Evolutionary conservation across 2,113 vertebrate genomes (phyloP).

Genomic region (Anarrhichthys ocellatus): DNA sequence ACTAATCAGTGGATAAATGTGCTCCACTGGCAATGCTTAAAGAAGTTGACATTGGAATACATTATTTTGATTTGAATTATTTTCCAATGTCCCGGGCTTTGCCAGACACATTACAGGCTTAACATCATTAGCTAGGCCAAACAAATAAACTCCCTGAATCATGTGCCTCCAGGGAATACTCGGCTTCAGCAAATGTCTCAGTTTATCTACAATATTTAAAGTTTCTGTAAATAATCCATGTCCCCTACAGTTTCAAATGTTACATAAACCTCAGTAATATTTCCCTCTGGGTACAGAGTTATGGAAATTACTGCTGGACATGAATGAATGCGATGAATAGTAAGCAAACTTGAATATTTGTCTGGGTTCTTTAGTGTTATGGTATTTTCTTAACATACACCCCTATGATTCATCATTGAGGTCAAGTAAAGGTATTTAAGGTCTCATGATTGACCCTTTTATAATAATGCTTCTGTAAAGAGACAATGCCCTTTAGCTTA

Average conservation of each 20-base stretch:
- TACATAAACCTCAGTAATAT: conserved; percentile 24
- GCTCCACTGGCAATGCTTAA: conserved; percentile 32
- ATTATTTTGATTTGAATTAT: conserved; percentile 62
- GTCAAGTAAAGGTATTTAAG: conserved; percentile 7
- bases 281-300: neutral
- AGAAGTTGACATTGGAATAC: conserved; percentile 31
- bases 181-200: conserved; percentile 41
- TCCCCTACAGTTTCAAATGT: conserved; percentile 36
- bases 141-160: conserved; percentile 57
- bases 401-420: neutral
- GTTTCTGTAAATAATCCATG: conserved; percentile 46
- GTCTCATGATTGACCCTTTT: conserved; percentile 11
- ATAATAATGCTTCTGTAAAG: conserved; percentile 24
- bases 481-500: neutral
- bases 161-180: conserved; percentile 37
- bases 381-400: neutral
- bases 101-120: conserved; percentile 43
- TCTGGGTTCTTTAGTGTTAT: neutral
- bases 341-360: conserved; percentile 1
- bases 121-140: conserved; percentile 66
- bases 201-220: conserved; percentile 51
- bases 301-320: conserved; percentile 4
- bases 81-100: conserved; percentile 33
- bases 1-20: conserved; percentile 43
- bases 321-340: conserved; percentile 3